Evolutionary conservation across 2,113 vertebrate genomes (phyloP), one percentile per base, ranked within the genome.

Genomic region (Cyprinus carpio): DNA sequence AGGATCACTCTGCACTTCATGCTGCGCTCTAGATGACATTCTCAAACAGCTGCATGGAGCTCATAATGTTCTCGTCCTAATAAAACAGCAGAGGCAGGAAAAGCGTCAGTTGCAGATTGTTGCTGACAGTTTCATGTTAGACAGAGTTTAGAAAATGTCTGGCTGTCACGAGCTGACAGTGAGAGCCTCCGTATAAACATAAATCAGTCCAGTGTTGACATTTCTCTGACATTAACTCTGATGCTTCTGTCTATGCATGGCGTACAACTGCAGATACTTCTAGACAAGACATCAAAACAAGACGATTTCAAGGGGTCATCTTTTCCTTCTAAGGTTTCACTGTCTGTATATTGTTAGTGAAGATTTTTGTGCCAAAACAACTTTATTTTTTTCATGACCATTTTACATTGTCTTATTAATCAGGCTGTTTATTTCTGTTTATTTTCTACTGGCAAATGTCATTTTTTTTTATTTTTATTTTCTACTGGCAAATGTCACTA

Each of bases 31-130:
- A 95, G 87, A 95, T 95, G 51, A 95, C 91, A 0, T 94, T 96
- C 87, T 97, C 95, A 13, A 97, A 97, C 76, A 97, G 94, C 88
- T 95, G 95, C 96, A 97, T 96, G 90, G 96, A 97, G 77, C 87
- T 94, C 96, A 97, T 96, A 88, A 97, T 97, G 89, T 94, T 94
- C 86, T 96, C 89, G 3, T 97, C 96, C 96, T 97, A 90, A 65
- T 6, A 54, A 54, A 84, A 49, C 20, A n/a, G 56, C 56, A 60
- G 56, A 60, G 56, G 56, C 20, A 69, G 40, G 46, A 23, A 81
- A 34, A 60, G n/a, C 62, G 3, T 64, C 67, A 75, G 34, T 62
- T 8, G 64, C 58, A 64, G 60, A 43, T 12, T 12, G n/a, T 64
- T 51, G 72, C 29, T 56, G 71, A 80, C 25, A 84, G 56, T 16